phyloP scores from a whole-genome alignment of 2,797 vertebrate genomes.

The Chrosomus eos region DNA sequence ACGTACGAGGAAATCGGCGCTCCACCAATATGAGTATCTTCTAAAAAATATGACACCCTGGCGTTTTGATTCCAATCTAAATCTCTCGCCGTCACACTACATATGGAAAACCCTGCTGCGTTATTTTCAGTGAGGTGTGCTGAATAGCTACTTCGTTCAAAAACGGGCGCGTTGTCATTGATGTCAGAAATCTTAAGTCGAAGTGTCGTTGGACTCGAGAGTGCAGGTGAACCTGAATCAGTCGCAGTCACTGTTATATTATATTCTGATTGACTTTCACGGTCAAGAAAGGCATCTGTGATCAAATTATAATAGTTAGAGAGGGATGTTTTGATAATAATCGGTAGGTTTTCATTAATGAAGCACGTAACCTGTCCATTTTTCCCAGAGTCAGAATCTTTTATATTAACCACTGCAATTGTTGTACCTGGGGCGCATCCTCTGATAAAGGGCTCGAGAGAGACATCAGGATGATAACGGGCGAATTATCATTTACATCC shows the following conservation, averaged over 20 bases:
- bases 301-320: conserved; percentile 70
- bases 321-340: conserved; percentile 66
- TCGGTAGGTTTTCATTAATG: conserved; percentile 61
- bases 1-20: conserved; percentile 63
- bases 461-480: conserved; percentile 38
- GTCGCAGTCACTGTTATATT: conserved; percentile 69
- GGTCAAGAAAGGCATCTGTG: conserved; percentile 65
- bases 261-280: conserved; percentile 68
- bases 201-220: conserved; percentile 67
- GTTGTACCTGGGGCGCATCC: conserved; percentile 65
- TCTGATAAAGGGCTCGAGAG: conserved; percentile 64
- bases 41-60: conserved; percentile 65
- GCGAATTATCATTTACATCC: conserved; percentile 70
- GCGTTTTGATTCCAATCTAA: conserved; percentile 70
- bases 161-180: conserved; percentile 62
- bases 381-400: conserved; percentile 70
- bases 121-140: conserved; percentile 72
- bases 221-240: conserved; percentile 66
- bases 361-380: conserved; percentile 69
- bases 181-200: conserved; percentile 66
- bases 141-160: conserved; percentile 57
- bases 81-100: conserved; percentile 66
- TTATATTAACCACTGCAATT: conserved; percentile 70
- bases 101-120: conserved; percentile 68
- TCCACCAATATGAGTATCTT: conserved; percentile 51